phyloP scores from a whole-genome alignment of 2,888 invertebrate genomes.

The Lithophane leautieri region DNA sequence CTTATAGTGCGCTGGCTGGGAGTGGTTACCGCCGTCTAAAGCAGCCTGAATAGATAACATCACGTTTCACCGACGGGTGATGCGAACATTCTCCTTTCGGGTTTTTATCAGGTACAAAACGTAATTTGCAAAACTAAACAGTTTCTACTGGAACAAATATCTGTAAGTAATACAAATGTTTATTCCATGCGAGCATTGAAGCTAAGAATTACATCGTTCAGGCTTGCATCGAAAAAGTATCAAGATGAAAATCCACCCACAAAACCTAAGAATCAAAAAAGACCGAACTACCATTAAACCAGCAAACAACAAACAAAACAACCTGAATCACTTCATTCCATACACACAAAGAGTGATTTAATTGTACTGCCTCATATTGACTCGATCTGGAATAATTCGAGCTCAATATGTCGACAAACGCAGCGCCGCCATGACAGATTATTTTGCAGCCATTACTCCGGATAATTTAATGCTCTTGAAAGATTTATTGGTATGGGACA shows the following conservation, averaged over 20 bases:
- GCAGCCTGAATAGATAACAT: background rate
- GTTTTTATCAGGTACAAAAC: background rate
- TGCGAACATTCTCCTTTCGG: background rate
- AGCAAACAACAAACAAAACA: background rate
- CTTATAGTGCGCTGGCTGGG: background rate
- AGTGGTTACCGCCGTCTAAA: background rate
- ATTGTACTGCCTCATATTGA: conserved; percentile 51
- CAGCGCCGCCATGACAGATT: conserved; percentile 51
- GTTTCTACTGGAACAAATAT: background rate
- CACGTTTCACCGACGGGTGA: background rate
- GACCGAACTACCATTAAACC: background rate
- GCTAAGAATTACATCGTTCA: too few relatives aligned
- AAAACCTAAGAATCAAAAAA: background rate
- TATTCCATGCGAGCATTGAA: background rate
- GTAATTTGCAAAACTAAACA: background rate
- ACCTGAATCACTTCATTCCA: conserved; percentile 9
- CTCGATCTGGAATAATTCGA: conserved; percentile 33
- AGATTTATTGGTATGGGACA: conserved; percentile 55
- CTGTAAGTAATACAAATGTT: background rate
- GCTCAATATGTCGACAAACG: conserved; percentile 55
- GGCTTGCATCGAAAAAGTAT: background rate
- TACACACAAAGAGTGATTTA: conserved; percentile 47
- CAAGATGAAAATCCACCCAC: background rate
- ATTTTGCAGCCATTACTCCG: conserved; percentile 54
- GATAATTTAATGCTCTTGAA: conserved; percentile 50